phyloP scores from a whole-genome alignment of 2,797 vertebrate species.

The Rhinichthys osculus region DNA sequence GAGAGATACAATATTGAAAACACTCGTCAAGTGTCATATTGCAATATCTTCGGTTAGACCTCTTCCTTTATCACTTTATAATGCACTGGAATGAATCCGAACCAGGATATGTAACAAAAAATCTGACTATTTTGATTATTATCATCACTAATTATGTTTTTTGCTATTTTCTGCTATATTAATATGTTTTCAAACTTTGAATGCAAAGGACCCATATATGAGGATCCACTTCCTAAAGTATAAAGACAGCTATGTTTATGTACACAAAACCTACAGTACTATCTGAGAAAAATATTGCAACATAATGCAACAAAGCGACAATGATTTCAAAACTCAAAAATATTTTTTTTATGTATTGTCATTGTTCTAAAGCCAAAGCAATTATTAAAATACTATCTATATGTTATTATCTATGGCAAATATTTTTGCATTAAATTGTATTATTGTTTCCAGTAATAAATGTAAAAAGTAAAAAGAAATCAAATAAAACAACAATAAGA shows the following conservation, averaged over 20 bases:
- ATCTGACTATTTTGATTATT: background rate
- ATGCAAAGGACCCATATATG: background rate
- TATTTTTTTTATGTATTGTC: background rate
- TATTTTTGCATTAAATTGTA: background rate
- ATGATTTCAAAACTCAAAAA: background rate
- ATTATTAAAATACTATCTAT: background rate
- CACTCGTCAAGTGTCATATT: conserved; percentile 25
- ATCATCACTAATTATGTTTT: background rate
- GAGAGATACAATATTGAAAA: conserved; percentile 33
- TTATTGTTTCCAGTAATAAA: background rate
- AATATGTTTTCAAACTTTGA: background rate
- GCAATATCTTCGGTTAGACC: conserved; percentile 3
- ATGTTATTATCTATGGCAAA: background rate
- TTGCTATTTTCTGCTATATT: background rate
- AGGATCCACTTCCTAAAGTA: background rate
- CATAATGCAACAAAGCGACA: background rate
- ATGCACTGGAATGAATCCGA: background rate
- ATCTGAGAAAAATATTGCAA: background rate
- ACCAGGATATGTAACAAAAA: background rate
- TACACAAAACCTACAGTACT: background rate
- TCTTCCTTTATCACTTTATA: background rate
- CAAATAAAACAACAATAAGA: background rate
- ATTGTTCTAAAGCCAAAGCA: background rate
- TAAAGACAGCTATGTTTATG: background rate
- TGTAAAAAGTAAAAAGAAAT: background rate